These are phyloP conservation scores for Triplophysa yarkandensis DNA, from an alignment of 2,797 vertebrate genomes.

Conservation along the genomic window DNA sequence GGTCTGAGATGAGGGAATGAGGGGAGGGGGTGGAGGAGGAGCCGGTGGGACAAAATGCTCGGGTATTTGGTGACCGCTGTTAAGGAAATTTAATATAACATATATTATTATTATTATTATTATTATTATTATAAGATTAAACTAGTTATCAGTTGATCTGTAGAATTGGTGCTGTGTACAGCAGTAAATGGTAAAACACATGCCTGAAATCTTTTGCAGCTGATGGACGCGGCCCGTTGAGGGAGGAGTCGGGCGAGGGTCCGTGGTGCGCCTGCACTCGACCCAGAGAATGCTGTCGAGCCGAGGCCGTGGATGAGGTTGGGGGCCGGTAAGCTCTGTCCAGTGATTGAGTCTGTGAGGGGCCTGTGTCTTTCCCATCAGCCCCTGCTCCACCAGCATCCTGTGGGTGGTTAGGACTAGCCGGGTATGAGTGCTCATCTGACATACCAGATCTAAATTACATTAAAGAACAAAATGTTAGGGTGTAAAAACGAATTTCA, in stretches of 20 bases:
- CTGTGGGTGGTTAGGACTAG: constrained; percentile 76
- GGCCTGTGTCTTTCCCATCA: constrained; percentile 76
- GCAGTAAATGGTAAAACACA: background rate
- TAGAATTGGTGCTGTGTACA: background rate
- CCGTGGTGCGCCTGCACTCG: constrained; percentile 72
- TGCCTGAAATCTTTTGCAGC: constrained; percentile 79
- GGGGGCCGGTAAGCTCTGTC: constrained; percentile 78
- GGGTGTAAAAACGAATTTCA: too few species aligned
- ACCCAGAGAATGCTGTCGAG: constrained; percentile 81
- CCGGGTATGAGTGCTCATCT: constrained; percentile 76
- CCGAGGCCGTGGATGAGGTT: constrained; percentile 21
- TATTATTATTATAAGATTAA: background rate
- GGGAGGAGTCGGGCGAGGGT: constrained; percentile 63
- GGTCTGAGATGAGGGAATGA: constrained; percentile 77
- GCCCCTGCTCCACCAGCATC: constrained; percentile 60
- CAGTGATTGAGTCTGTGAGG: constrained; percentile 72
- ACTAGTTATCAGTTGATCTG: too few species aligned
- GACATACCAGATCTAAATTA: constrained; percentile 75
- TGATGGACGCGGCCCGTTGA: constrained; percentile 75
- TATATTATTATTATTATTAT: too few species aligned
- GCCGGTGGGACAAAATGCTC: constrained; percentile 80
- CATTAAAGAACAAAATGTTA: background rate
- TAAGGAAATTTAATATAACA: background rate
- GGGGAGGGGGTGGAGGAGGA: constrained; percentile 79
- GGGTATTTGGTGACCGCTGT: constrained; percentile 76